Evolutionary conservation across 2,888 invertebrate species (phyloP).

Genomic region (Trilocha varians): DNA sequence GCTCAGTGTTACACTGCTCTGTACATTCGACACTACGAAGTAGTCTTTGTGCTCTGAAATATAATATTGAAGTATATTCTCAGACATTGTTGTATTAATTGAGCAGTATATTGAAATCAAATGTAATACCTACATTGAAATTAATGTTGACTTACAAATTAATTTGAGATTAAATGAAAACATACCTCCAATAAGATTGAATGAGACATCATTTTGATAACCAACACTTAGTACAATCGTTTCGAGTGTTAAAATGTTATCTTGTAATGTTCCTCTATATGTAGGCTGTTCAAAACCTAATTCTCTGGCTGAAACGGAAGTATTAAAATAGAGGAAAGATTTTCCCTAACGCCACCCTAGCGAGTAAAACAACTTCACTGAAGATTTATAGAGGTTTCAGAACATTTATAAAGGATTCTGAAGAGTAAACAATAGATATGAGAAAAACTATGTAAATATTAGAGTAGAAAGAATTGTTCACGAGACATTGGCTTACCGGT

Average conservation of each 20-base stretch:
- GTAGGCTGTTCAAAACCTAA: conserved; percentile 35
- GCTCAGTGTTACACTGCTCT: conserved; percentile 27
- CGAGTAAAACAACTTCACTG: not conserved
- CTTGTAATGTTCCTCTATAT: conserved; percentile 38
- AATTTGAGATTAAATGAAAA: conserved; percentile 7
- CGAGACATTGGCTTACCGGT: conserved; percentile 1
- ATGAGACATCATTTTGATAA: conserved; percentile 30
- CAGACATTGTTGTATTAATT: too few relatives aligned
- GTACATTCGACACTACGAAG: conserved; percentile 23
- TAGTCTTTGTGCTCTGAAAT: conserved; percentile 31
- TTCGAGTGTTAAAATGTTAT: conserved; percentile 24
- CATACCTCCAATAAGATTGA: conserved; percentile 41
- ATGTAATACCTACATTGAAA: too few relatives aligned
- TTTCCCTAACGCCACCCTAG: too few relatives aligned
- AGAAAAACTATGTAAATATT: not conserved
- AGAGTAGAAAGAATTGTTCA: not conserved
- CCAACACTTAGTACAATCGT: conserved; percentile 31
- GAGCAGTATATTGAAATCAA: too few relatives aligned
- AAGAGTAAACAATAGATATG: not conserved
- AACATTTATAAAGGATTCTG: not conserved
- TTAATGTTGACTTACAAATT: not conserved
- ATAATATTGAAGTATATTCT: too few relatives aligned
- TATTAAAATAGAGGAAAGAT: not conserved
- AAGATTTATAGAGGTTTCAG: conserved; percentile 4
- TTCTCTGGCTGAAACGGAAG: conserved; percentile 37